A percentile compares a stretch with the other conserved stretches of the same genome.
These are phyloP conservation scores for Oryzias melastigma DNA, from an alignment of 2,113 vertebrate species.

Conservation along the genomic window DNA sequence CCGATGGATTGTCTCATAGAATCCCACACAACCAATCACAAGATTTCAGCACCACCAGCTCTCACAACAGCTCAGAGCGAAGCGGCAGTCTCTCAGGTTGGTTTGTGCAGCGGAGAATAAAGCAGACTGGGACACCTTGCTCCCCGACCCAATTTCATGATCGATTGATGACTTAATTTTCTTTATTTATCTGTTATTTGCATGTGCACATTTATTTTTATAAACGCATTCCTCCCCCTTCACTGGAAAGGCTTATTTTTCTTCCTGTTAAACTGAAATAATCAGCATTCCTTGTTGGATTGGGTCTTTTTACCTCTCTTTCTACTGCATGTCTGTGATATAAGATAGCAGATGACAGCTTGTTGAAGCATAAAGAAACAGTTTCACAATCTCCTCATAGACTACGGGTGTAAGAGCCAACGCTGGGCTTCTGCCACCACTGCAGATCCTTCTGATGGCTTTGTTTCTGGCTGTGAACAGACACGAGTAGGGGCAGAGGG, in stretches of 20 bases:
- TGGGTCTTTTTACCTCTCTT: not conserved
- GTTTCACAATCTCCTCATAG: slow-evolving; percentile 18
- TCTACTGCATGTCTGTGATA: slow-evolving; percentile 10
- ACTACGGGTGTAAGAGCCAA: slow-evolving; percentile 35
- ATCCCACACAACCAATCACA: slow-evolving; percentile 99
- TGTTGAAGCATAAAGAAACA: slow-evolving; percentile 37
- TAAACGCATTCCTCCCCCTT: slow-evolving; percentile 37
- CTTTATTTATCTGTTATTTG: slow-evolving; percentile 63
- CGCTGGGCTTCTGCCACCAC: slow-evolving; percentile 38
- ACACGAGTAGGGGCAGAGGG: slow-evolving; percentile 47
- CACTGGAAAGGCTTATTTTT: slow-evolving; percentile 35
- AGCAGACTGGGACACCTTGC: slow-evolving; percentile 35
- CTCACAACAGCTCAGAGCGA: slow-evolving; percentile 99
- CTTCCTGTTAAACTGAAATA: slow-evolving; percentile 7
- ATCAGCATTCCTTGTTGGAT: not conserved
- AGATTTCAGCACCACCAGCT: slow-evolving; percentile 99
- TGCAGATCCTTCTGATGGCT: slow-evolving; percentile 39
- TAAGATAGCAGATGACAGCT: slow-evolving; percentile 16
- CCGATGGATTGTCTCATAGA: slow-evolving; percentile 99
- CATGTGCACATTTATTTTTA: slow-evolving; percentile 49
- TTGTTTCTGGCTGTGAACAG: slow-evolving; percentile 53
- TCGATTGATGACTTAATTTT: slow-evolving; percentile 58
- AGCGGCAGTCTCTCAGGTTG: slow-evolving; percentile 99
- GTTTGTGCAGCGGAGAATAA: slow-evolving; percentile 77
- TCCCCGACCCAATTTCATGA: slow-evolving; percentile 50